phyloP scores from a whole-genome alignment of 2,113 vertebrate species.

The Campylomormyrus numenius region DNA sequence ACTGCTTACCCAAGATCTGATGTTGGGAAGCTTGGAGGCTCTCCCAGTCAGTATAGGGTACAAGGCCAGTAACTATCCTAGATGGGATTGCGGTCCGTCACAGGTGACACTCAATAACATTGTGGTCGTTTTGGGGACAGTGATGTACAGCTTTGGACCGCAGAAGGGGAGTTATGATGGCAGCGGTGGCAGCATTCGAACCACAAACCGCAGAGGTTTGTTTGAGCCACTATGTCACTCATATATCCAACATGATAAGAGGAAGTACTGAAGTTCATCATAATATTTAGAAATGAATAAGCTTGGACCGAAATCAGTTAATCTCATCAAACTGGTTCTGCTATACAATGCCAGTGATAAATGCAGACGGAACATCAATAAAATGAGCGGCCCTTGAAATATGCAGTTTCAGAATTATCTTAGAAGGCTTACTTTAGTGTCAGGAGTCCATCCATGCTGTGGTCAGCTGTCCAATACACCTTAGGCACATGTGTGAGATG shows the following conservation, averaged over 20 bases:
- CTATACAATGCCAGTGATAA: neutral
- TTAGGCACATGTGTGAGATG: too few species aligned
- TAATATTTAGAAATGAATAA: neutral
- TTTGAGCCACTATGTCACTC: neutral
- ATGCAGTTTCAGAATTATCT: neutral
- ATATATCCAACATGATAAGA: neutral
- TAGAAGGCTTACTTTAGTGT: neutral
- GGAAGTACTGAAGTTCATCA: neutral
- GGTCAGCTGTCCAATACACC: too few species aligned
- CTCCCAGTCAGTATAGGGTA: neutral
- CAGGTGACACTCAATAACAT: neutral
- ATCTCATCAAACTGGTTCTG: neutral
- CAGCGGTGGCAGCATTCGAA: neutral
- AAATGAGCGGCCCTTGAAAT: neutral
- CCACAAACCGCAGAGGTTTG: neutral
- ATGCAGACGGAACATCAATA: neutral
- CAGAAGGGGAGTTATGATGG: neutral
- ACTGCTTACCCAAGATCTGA: neutral
- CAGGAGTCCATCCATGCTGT: too few species aligned
- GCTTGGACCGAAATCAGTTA: neutral
- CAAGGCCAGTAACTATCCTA: neutral
- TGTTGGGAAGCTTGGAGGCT: neutral
- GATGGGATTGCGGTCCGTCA: neutral
- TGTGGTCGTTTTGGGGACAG: neutral
- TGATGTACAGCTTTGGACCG: neutral